Evolutionary conservation across 1,140 invertebrate genomes (phyloP).

Genomic region (Dendrolimus punctatus): DNA sequence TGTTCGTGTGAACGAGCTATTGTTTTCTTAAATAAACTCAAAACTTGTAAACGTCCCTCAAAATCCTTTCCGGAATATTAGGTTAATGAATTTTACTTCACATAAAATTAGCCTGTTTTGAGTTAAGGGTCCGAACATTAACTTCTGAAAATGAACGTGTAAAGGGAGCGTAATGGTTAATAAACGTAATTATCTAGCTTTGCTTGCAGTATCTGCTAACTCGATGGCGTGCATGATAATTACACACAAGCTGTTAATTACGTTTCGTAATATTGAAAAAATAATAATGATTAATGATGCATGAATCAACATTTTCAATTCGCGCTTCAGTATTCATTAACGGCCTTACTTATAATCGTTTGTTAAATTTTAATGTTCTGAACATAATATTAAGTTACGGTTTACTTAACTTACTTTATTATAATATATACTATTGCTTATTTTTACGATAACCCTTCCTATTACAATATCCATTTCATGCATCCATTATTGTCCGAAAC

Average conservation of each 20-base stretch:
- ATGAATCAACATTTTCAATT: too few species aligned
- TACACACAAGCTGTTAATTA: not conserved
- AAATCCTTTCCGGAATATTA: constrained; percentile 23
- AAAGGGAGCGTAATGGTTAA: constrained; percentile 16
- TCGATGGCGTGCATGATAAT: constrained; percentile 11
- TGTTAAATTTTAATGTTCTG: too few species aligned
- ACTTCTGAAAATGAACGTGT: constrained; percentile 13
- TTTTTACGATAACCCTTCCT: too few species aligned
- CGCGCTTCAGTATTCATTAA: too few species aligned
- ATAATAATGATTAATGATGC: constrained; percentile 1
- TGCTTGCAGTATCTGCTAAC: constrained; percentile 7
- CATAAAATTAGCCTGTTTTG: constrained; percentile 21
- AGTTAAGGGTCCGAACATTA: constrained; percentile 19
- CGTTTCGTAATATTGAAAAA: constrained; percentile 3
- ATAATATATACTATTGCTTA: too few species aligned
- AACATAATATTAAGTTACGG: too few species aligned
- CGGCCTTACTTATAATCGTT: too few species aligned
- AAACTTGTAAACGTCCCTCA: constrained; percentile 3
- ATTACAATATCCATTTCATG: too few species aligned
- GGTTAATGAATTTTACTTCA: constrained; percentile 24
- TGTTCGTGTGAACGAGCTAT: too few species aligned
- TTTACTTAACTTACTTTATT: too few species aligned
- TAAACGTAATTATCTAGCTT: constrained; percentile 18
- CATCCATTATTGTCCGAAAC: too few species aligned
- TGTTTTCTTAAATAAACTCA: too few species aligned